Percentiles rank a stretch among this genome's conserved stretches.
Evolutionary conservation across 2,888 invertebrate species (phyloP).

Genomic region (Noctuana brunneofusca): DNA sequence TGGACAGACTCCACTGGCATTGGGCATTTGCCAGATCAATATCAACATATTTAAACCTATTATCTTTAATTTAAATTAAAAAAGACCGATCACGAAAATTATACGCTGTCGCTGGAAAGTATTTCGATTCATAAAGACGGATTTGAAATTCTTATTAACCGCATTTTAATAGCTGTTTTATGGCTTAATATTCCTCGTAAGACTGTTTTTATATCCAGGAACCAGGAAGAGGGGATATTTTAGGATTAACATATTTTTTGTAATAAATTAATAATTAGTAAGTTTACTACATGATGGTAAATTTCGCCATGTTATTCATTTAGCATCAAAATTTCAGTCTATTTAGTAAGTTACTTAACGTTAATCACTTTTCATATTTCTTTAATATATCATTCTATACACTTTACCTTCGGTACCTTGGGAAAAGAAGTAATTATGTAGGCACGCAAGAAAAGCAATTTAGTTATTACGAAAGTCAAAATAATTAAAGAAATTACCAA

Average conservation of each 20-base stretch:
- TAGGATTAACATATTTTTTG: background rate
- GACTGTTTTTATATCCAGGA: background rate
- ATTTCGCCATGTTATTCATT: background rate
- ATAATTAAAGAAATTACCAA: background rate
- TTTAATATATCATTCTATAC: too few species aligned
- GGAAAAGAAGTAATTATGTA: too few species aligned
- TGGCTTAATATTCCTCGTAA: slow-evolving; percentile 1
- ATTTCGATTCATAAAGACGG: slow-evolving; percentile 1
- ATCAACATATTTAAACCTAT: too few species aligned
- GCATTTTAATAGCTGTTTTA: slow-evolving; percentile 8
- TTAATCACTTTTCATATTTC: too few species aligned
- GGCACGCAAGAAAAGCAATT: too few species aligned
- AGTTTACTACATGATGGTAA: background rate
- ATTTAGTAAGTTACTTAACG: too few species aligned
- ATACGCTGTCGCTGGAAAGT: background rate
- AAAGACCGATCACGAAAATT: background rate
- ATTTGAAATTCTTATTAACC: slow-evolving; percentile 3
- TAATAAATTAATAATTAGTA: background rate
- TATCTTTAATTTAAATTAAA: background rate
- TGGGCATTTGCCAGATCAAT: too few species aligned
- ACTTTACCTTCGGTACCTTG: too few species aligned
- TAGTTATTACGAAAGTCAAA: background rate
- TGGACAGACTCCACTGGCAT: too few species aligned
- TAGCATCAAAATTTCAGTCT: too few species aligned
- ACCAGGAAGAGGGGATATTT: background rate